Evolutionary conservation across 1,140 invertebrate species (phyloP), one percentile per base, ranked within the genome.

Genomic region (Samia ricini): DNA sequence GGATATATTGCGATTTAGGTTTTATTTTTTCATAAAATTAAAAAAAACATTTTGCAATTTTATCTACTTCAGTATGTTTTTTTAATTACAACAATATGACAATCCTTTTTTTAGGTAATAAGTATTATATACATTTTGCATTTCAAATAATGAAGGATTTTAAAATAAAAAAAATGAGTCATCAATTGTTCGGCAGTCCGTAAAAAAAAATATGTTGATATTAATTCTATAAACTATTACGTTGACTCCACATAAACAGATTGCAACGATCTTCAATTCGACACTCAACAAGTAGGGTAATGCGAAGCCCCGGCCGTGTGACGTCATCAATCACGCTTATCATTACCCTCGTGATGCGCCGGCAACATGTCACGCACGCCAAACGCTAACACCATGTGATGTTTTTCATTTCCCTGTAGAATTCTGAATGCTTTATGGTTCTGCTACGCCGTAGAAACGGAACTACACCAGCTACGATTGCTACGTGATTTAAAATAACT

Each of bases 281-380:
- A 61, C 51, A 19, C 20, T 61, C 51, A 36, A 63, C 56, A 57
- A 65, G 63, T 69, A 69, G 60, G 63, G 33, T 69, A 65, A 69
- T 69, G 63, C 51, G 60, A 22, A 54, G 22, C 54, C 26, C 33
- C 48, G 19, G 50, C 60, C 24, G 26, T 12, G 62, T 68, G 66
- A 68, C 62, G 62, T 68, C 66, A 68, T 87, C 77, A 85, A 85
- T 86, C 81, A 83, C 71, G 76, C 72, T 85, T 86, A 86, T 86
- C 66, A 68, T 42, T 18, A 33, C 66, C 15, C 62, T 29, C 29
- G 60, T 63, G 66, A 68, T 63, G 61, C 48, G 54, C 8, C 19
- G 29, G 36, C 52, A 63, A 48, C 60, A 56, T 63, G 57, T 68
- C 61, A 68, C 68, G 56, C 56, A 59, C 36, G 42, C 36, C 15